A percentile compares a stretch with the other conserved stretches of the same genome.
phyloP scores from a whole-genome alignment of 1,140 invertebrate species.

The Portunus trituberculatus region DNA sequence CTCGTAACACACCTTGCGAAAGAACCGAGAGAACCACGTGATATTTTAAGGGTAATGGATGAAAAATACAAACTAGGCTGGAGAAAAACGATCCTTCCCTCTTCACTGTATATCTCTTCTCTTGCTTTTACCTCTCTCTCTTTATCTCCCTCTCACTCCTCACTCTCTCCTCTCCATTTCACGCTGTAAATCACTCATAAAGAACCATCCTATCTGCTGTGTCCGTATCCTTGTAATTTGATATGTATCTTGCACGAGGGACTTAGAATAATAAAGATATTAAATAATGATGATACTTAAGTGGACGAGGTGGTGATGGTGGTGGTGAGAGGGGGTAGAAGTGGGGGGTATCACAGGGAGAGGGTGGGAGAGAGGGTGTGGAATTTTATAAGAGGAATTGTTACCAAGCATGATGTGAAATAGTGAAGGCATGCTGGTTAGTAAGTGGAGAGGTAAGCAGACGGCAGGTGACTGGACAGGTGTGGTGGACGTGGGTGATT shows the following conservation, averaged over 20 bases:
- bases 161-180: constrained; percentile 27
- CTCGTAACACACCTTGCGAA: not conserved
- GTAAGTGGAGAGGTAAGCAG: no score
- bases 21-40: not conserved
- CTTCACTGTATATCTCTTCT: not conserved
- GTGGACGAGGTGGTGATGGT: not conserved
- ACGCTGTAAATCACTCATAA: constrained; percentile 1
- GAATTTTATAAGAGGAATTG: no score
- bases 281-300: not conserved
- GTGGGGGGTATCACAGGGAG: not conserved
- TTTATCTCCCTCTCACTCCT: not conserved
- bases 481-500: no score
- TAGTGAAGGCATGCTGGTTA: no score
- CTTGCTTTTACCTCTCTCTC: constrained; percentile 21
- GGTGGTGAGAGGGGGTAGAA: not conserved
- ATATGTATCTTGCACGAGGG: constrained; percentile 11
- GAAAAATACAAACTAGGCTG: constrained; percentile 3
- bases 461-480: no score
- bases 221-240: constrained; percentile 1
- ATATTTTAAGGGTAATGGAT: constrained; percentile 4
- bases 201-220: not conserved
- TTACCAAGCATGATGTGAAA: no score
- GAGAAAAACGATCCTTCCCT: constrained; percentile 8
- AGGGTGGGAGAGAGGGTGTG: not conserved
- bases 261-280: constrained; percentile 15